phyloP scores from a whole-genome alignment of 2,797 vertebrate genomes.

The Labeo calbasu region DNA sequence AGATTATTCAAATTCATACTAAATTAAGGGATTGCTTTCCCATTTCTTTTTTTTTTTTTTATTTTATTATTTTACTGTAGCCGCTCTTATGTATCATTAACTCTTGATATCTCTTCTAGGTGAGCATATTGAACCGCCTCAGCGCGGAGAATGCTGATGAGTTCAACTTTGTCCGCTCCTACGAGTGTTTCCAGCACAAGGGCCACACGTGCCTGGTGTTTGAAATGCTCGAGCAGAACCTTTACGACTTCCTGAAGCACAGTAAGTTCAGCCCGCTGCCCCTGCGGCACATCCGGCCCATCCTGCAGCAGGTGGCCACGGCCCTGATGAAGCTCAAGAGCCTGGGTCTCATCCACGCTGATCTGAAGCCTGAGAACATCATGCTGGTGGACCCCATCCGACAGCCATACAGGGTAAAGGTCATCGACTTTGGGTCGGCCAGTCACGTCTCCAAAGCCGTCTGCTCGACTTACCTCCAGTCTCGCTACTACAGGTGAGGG shows the following conservation, averaged over 20 bases:
- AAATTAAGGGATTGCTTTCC: background rate
- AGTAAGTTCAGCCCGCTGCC: constrained; percentile 99
- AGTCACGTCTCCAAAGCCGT: constrained; percentile 98
- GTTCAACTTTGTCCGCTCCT: constrained; percentile 97
- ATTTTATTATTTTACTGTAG: no score
- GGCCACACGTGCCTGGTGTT: constrained; percentile 98
- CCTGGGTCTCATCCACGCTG: constrained; percentile 95
- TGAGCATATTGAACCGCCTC: constrained; percentile 94
- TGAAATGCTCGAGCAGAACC: constrained; percentile 99
- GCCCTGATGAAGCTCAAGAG: constrained; percentile 99
- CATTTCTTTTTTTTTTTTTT: background rate
- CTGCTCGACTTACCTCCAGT: constrained; percentile 98
- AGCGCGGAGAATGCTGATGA: constrained; percentile 97
- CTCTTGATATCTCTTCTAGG: constrained; percentile 69
- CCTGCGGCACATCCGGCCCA: constrained; percentile 82
- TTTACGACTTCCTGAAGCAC: constrained; percentile 98
- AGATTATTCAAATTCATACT: background rate
- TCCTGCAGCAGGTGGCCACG: constrained; percentile 89
- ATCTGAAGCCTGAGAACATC: constrained; percentile 98
- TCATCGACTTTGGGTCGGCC: constrained; percentile 99
- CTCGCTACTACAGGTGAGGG: constrained; percentile 93
- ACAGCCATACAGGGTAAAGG: constrained; percentile 96
- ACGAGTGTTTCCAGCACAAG: constrained; percentile 99
- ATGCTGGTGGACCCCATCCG: constrained; percentile 97
- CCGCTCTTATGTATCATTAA: background rate